phyloP scores from a whole-genome alignment of 1,140 invertebrate genomes.

The Drosophila nikananu region DNA sequence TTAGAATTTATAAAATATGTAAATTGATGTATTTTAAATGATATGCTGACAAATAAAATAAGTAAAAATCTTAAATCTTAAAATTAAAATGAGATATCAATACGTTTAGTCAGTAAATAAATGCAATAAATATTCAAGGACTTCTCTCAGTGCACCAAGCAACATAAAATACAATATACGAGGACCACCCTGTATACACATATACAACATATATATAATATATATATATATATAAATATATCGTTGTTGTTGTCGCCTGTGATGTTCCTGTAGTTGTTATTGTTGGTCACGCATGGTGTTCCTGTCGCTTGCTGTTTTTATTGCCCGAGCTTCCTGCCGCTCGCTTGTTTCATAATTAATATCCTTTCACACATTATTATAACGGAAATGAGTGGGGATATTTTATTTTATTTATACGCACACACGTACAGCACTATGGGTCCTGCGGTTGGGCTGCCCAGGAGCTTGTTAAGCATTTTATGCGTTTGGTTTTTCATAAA shows the following conservation, averaged over 20 bases:
- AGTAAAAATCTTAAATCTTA: no score
- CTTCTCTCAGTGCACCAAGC: conserved; percentile 21
- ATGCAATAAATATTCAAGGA: neutral
- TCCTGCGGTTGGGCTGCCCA: conserved; percentile 38
- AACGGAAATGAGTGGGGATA: conserved; percentile 70
- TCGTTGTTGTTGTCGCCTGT: conserved; percentile 33
- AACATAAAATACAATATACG: conserved; percentile 77
- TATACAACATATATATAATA: neutral
- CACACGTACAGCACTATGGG: neutral
- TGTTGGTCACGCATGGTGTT: conserved; percentile 79
- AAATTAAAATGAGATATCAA: no score
- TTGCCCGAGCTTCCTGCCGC: conserved; percentile 72
- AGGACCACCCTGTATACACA: conserved; percentile 25
- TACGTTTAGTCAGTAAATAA: neutral
- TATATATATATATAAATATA: neutral
- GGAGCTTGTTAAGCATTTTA: conserved; percentile 71
- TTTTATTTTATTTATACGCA: conserved; percentile 27
- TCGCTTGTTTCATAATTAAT: conserved; percentile 84
- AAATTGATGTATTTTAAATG: no score
- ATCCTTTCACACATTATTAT: conserved; percentile 84
- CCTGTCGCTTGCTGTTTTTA: conserved; percentile 80
- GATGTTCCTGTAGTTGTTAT: conserved; percentile 56
- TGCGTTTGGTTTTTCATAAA: conserved; percentile 70
- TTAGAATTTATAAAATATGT: neutral
- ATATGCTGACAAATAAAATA: no score